phyloP scores from a whole-genome alignment of 2,113 vertebrate genomes.

The Aramus guarauna region DNA sequence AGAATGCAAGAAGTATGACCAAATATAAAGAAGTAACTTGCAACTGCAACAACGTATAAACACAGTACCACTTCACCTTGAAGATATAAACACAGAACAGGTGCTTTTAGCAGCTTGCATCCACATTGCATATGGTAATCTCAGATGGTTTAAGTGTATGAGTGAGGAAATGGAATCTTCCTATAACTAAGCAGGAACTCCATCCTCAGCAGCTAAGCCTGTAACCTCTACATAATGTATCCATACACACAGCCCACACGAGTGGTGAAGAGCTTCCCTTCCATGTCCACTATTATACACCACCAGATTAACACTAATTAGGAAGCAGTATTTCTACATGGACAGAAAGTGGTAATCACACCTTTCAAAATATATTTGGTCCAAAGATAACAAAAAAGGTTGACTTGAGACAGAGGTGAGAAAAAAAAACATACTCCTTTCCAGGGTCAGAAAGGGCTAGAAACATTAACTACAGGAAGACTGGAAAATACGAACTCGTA shows the following conservation, averaged over 20 bases:
- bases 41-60: neutral
- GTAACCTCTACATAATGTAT: neutral
- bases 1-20: neutral
- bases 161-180: neutral
- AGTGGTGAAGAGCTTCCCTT: neutral
- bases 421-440: neutral
- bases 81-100: neutral
- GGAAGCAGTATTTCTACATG: neutral
- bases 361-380: neutral
- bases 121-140: neutral
- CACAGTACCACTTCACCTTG: neutral
- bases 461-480: neutral
- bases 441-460: neutral
- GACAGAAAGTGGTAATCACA: neutral
- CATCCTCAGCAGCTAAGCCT: neutral
- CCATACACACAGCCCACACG: fast-evolving
- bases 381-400: neutral
- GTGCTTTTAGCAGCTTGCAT: neutral
- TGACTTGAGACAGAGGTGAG: neutral
- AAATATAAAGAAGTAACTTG: neutral
- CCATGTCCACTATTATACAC: neutral
- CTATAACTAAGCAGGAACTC: neutral
- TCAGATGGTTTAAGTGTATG: neutral
- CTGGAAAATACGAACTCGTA: neutral
- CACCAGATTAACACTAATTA: neutral